Base-by-base conservation (phyloP, 2,113 vertebrate species). In the Dissostichus mawsoni region DNA sequence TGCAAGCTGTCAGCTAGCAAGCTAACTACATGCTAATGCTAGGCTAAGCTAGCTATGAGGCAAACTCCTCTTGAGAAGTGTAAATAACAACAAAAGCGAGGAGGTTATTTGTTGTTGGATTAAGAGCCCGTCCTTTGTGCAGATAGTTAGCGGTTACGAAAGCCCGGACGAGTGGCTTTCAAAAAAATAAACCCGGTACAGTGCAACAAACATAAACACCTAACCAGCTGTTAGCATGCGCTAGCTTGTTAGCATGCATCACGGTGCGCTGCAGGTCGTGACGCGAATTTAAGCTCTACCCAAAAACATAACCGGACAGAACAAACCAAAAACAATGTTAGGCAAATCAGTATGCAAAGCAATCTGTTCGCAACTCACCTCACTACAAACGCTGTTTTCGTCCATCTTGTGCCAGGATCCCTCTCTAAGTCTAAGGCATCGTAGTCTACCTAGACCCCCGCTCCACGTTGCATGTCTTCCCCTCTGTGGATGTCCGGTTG, bases 331-430 rank as follows among this genome's bases (percentile, higher is more conserved):
- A 77, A 59, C 66, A 45, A 9, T 0, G 13, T 11, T 1, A 41
- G 50, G 5, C 12, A 58, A 18, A 87, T 67, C 8, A 20, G 52
- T 0, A 82, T 11, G 52, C 66, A 76, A 61, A 59, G 17, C 76
- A 25, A 61, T 23, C 41, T 25, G 45, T 45, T 51, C 9, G 78
- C 47, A 51, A 93, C 94, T 90, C 92, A 95, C 94, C 94, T 95
- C 94, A 80, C 93, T 89, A 85, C 95, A 93, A 79, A 95, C 92
- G 90, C 93, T 94, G 90, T 94, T 96, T 93, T 96, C 94, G 94
- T 98, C 97, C 96, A 97, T 97, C 94, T 96, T 96, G 94, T 96
- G 93, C 95, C 96, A 94, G 89, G 93, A 92, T 91, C 95, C 94
- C 76, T 94, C 94, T 94, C 84, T 3, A 66, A 83, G 92, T 95